Conservation (phyloP, 1,140 invertebrate genomes). For the Diprion similis region DNA sequence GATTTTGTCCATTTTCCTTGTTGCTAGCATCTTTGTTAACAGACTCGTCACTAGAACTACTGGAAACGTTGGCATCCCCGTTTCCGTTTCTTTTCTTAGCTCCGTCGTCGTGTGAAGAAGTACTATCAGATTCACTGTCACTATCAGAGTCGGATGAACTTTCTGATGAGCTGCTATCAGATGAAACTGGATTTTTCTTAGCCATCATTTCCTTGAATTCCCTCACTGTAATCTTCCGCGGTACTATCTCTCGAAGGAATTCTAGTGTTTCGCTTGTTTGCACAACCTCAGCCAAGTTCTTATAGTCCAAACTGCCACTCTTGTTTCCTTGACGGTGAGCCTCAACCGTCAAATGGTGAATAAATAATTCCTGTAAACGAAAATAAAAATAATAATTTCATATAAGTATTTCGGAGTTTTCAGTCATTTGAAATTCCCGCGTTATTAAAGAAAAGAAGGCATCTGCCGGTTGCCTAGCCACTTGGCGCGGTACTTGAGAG, state of each 20-base stretch:
- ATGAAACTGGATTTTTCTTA: constrained; percentile 56
- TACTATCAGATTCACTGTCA: constrained; percentile 54
- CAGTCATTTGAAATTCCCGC: constrained; percentile 18
- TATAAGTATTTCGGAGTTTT: background rate
- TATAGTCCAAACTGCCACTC: constrained; percentile 67
- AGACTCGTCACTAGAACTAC: constrained; percentile 41
- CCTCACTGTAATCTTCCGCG: constrained; percentile 72
- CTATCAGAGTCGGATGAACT: constrained; percentile 57
- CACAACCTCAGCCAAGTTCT: constrained; percentile 73
- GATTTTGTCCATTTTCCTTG: constrained; percentile 44
- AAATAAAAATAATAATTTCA: constrained; percentile 41
- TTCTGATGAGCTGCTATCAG: constrained; percentile 41
- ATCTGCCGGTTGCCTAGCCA: background rate
- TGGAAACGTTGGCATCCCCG: constrained; percentile 28
- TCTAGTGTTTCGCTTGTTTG: constrained; percentile 71
- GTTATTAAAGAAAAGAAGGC: constrained; percentile 8
- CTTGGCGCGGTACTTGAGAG: background rate
- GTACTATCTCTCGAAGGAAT: constrained; percentile 75
- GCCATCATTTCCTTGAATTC: constrained; percentile 73
- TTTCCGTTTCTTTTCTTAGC: constrained; percentile 40
- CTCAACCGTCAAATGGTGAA: constrained; percentile 69
- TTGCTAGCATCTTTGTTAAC: constrained; percentile 38
- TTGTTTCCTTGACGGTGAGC: constrained; percentile 61
- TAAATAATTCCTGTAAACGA: constrained; percentile 68
- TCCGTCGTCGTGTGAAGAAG: constrained; percentile 50